A percentile compares a stretch with the other conserved stretches of the same genome.
Conservation (phyloP, 2,113 vertebrate genomes). For the Thalassoma bifasciatum region DNA sequence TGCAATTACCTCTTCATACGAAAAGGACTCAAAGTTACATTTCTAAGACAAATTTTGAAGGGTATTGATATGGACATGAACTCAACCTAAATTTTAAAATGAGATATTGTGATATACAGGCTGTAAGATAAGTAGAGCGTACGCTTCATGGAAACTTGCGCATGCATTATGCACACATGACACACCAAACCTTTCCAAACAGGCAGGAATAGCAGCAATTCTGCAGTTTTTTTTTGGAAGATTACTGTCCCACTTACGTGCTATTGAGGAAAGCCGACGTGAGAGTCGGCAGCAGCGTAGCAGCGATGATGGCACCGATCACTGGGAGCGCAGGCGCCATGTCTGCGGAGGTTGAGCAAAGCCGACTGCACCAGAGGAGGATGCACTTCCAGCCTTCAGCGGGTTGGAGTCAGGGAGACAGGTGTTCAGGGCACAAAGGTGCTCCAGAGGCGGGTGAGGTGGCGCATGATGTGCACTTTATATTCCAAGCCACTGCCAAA, state of each 20-base stretch:
- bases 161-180: not conserved
- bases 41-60: too few relatives aligned
- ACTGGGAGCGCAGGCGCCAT: slow-evolving; percentile 57
- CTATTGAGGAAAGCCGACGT: slow-evolving; percentile 47
- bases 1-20: too few relatives aligned
- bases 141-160: not conserved
- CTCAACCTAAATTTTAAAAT: too few relatives aligned
- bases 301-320: slow-evolving; percentile 15
- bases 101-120: too few relatives aligned
- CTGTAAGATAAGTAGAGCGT: too few relatives aligned
- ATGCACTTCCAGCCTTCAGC: slow-evolving; percentile 23
- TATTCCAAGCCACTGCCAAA: slow-evolving; percentile 31
- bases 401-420: slow-evolving; percentile 3
- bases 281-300: slow-evolving; percentile 38
- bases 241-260: slow-evolving; percentile 56
- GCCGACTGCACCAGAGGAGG: slow-evolving; percentile 18
- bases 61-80: too few relatives aligned
- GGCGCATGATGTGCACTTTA: slow-evolving; percentile 36
- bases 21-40: too few relatives aligned
- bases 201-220: not conserved
- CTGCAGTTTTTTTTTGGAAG: not conserved
- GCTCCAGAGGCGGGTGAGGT: not conserved
- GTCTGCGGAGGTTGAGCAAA: slow-evolving; percentile 31
- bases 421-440: slow-evolving; percentile 23
- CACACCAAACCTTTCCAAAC: too few relatives aligned